Conservation (phyloP, 30 jellyfish, hydroid and myxozoan species). For the Cassiopea xamachana region DNA sequence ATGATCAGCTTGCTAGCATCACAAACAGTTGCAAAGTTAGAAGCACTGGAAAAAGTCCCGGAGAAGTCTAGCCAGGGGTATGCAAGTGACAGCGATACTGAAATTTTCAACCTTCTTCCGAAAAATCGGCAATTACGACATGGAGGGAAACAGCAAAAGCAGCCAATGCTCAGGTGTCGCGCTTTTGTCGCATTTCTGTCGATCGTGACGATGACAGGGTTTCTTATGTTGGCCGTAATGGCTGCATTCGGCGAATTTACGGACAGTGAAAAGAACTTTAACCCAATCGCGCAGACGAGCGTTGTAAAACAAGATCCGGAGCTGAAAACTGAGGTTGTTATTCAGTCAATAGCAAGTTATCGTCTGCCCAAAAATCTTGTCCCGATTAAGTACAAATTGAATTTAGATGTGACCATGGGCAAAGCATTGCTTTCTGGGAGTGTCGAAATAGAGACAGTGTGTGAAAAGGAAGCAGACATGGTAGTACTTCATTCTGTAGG, state of each 20-base stretch:
- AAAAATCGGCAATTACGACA: neutral
- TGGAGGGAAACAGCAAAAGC: neutral
- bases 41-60: neutral
- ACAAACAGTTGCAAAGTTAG: slow-evolving; percentile 17
- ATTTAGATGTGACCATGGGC: slow-evolving; percentile 30
- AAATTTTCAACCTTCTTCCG: slow-evolving; percentile 39
- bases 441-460: slow-evolving; percentile 27
- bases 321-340: neutral
- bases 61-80: neutral
- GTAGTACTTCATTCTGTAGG: slow-evolving; percentile 58
- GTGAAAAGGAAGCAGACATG: slow-evolving; percentile 37
- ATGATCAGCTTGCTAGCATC: slow-evolving; percentile 46
- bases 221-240: slow-evolving; percentile 34
- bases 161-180: neutral
- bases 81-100: slow-evolving; percentile 27
- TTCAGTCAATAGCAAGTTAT: slow-evolving; percentile 21
- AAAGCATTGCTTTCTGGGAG: slow-evolving; percentile 42
- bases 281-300: slow-evolving; percentile 13
- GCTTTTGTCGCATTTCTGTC: slow-evolving; percentile 38
- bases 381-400: slow-evolving; percentile 61
- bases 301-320: slow-evolving; percentile 3
- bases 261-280: neutral
- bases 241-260: slow-evolving; percentile 34
- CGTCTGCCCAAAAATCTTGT: slow-evolving; percentile 65
- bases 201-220: slow-evolving; percentile 27